phyloP scores from a whole-genome alignment of 1,140 invertebrate genomes.

The Bombus breviceps region DNA sequence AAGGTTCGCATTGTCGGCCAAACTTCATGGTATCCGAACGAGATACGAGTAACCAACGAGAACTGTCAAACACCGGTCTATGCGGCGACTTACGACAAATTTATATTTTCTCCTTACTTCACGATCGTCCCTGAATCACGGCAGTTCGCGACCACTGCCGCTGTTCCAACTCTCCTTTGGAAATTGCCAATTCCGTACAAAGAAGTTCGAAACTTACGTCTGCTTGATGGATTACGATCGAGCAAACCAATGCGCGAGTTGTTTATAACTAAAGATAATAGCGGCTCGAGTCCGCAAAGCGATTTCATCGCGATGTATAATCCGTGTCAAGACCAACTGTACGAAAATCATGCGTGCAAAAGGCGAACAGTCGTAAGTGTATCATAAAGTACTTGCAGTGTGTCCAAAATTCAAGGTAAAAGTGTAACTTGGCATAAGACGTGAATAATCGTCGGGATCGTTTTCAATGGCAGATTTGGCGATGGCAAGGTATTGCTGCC shows the following conservation, averaged over 20 bases:
- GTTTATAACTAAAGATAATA: background rate
- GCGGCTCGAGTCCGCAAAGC: too few relatives aligned
- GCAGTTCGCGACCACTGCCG: slow-evolving; percentile 7
- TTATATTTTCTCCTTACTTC: slow-evolving; percentile 36
- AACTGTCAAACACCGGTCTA: slow-evolving; percentile 9
- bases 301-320: too few relatives aligned
- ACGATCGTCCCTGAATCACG: background rate
- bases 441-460: background rate
- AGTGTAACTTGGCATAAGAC: background rate
- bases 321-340: too few relatives aligned
- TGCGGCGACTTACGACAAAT: slow-evolving; percentile 51
- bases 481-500: background rate
- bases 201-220: slow-evolving; percentile 13
- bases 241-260: background rate
- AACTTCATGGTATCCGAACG: background rate
- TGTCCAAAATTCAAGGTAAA: background rate
- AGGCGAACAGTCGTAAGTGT: background rate
- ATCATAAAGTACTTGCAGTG: background rate
- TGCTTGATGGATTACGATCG: background rate
- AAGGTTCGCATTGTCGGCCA: background rate
- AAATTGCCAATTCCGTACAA: slow-evolving; percentile 23
- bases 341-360: background rate
- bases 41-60: slow-evolving; percentile 7
- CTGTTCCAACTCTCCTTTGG: slow-evolving; percentile 11
- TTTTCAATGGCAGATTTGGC: background rate